These are phyloP conservation scores for Drosophila equinoxialis DNA, from an alignment of 1,140 invertebrate genomes.

Conservation along the genomic window DNA sequence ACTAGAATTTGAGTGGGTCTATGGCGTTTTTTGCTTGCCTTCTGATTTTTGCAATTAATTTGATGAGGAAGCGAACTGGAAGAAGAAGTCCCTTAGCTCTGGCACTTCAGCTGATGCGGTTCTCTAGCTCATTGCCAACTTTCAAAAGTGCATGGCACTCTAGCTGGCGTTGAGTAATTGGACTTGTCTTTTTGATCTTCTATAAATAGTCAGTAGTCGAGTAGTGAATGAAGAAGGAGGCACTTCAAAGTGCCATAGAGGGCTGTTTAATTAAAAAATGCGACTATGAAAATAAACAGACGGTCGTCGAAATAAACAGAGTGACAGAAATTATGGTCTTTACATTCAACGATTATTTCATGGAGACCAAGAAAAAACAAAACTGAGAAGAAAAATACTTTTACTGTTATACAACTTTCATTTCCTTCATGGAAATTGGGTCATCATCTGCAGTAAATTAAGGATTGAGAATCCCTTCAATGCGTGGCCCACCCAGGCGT, in stretches of 20 bases:
- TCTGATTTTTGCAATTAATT: slow-evolving; percentile 64
- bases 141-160: slow-evolving; percentile 60
- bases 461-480: slow-evolving; percentile 2
- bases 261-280: slow-evolving; percentile 54
- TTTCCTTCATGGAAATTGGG: slow-evolving; percentile 34
- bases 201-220: slow-evolving; percentile 55
- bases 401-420: background rate
- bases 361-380: background rate
- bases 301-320: slow-evolving; percentile 12
- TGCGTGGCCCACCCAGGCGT: background rate
- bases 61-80: slow-evolving; percentile 40
- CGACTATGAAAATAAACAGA: slow-evolving; percentile 48
- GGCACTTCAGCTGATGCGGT: slow-evolving; percentile 39
- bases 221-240: slow-evolving; percentile 9
- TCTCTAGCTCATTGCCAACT: slow-evolving; percentile 78
- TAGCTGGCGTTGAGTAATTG: slow-evolving; percentile 74
- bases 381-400: background rate
- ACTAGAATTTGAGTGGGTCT: slow-evolving; percentile 28
- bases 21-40: background rate
- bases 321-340: background rate
- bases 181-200: slow-evolving; percentile 69
- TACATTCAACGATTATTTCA: slow-evolving; percentile 2
- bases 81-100: slow-evolving; percentile 5
- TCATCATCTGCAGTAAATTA: slow-evolving; percentile 33
- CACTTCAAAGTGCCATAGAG: slow-evolving; percentile 59